phyloP scores from a whole-genome alignment of 2,113 vertebrate species.

The Heloderma charlesbogerti region DNA sequence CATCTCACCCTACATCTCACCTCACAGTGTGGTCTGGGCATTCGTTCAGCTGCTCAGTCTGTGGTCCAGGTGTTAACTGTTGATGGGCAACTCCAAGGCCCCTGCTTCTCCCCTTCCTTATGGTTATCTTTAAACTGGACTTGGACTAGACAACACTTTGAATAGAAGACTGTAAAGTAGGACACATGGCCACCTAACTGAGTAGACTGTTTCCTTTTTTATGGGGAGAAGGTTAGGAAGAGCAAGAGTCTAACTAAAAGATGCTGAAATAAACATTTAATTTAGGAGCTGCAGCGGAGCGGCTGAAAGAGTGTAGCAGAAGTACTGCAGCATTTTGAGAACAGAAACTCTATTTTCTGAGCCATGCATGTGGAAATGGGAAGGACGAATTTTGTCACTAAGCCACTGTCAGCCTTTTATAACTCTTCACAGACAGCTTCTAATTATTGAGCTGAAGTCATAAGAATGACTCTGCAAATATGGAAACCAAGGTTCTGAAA shows the following conservation, averaged over 20 bases:
- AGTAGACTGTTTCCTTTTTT: neutral
- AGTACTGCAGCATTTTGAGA: neutral
- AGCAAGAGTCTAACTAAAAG: neutral
- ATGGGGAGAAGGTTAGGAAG: neutral
- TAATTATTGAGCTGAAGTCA: slow-evolving; percentile 4
- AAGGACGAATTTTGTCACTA: neutral
- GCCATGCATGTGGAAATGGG: neutral
- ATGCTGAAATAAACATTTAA: neutral
- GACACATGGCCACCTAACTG: neutral
- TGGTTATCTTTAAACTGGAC: neutral
- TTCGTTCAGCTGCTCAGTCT: too few relatives aligned
- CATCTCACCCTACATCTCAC: too few relatives aligned
- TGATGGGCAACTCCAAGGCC: neutral
- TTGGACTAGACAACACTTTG: neutral
- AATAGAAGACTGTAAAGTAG: neutral
- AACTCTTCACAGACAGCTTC: neutral
- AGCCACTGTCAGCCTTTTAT: neutral
- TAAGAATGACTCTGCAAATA: slow-evolving; percentile 9
- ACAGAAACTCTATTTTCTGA: neutral
- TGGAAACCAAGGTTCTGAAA: neutral
- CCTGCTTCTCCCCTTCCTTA: neutral
- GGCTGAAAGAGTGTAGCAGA: neutral
- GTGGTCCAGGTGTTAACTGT: too few relatives aligned
- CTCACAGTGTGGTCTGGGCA: neutral
- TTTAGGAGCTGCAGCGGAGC: neutral